These are phyloP conservation scores for Drosophila watanabei DNA, from an alignment of 1,140 invertebrate species.

Conservation along the genomic window DNA sequence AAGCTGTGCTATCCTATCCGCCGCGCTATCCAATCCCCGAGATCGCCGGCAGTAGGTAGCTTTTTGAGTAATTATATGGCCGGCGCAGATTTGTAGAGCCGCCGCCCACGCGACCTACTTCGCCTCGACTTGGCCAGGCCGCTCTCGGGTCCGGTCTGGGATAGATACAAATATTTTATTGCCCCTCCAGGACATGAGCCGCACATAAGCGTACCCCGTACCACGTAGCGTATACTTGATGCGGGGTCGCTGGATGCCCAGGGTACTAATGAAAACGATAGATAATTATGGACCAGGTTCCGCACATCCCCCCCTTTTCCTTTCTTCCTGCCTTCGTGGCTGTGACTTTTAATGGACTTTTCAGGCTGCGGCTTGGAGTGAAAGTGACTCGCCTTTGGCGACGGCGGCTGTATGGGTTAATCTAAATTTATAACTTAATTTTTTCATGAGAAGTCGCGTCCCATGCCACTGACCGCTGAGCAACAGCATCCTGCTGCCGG, in stretches of 20 bases:
- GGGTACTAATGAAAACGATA: conserved; percentile 77
- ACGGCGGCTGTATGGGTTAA: conserved; percentile 66
- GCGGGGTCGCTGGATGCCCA: conserved; percentile 29
- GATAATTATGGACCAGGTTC: conserved; percentile 65
- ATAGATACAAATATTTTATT: conserved; percentile 84
- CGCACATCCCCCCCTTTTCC: not conserved
- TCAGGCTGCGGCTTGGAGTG: conserved; percentile 28
- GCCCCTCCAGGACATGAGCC: conserved; percentile 74
- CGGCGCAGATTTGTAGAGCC: conserved; percentile 64
- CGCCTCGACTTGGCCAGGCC: not conserved
- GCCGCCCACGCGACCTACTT: conserved; percentile 44
- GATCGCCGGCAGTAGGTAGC: conserved; percentile 41
- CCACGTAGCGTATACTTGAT: conserved; percentile 63
- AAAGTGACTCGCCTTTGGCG: conserved; percentile 41
- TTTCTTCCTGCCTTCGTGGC: not conserved
- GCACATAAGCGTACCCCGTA: conserved; percentile 47
- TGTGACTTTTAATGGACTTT: conserved; percentile 77
- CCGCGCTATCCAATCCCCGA: conserved; percentile 21
- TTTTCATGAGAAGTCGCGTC: conserved; percentile 58
- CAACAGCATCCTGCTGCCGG: conserved; percentile 11
- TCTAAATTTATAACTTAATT: conserved; percentile 84
- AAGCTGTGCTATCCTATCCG: conserved; percentile 28
- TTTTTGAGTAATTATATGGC: conserved; percentile 80
- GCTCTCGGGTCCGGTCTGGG: conserved; percentile 20
- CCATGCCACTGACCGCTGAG: conserved; percentile 3